Evolutionary conservation across 2,113 vertebrate genomes (phyloP).

Genomic region (Periophthalmus modestus): DNA sequence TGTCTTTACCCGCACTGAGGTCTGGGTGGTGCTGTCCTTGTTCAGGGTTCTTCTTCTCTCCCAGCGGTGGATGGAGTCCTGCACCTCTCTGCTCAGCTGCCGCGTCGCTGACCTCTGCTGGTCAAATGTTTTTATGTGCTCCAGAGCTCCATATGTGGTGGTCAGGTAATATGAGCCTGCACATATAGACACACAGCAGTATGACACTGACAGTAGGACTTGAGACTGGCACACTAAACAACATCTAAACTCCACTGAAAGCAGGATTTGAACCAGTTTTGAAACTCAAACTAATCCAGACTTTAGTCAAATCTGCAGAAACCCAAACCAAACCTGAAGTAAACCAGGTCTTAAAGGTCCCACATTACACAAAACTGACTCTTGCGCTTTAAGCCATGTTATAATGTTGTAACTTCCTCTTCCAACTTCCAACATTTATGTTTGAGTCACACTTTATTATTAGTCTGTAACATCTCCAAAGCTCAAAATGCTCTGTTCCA

Average conservation of each 20-base stretch:
- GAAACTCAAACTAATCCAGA: background rate
- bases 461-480: no score
- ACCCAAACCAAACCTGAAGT: background rate
- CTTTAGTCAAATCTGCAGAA: no score
- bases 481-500: no score
- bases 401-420: no score
- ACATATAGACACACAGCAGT: background rate
- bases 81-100: slow-evolving; percentile 91
- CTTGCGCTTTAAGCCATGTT: no score
- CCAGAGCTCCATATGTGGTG: slow-evolving; percentile 92
- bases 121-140: slow-evolving; percentile 94
- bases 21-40: slow-evolving; percentile 82
- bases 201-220: background rate
- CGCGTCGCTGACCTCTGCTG: slow-evolving; percentile 86
- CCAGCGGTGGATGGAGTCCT: slow-evolving; percentile 98
- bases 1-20: slow-evolving; percentile 84
- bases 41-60: slow-evolving; percentile 91
- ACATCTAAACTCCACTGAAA: background rate
- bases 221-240: background rate
- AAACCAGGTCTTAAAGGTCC: background rate
- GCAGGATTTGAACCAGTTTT: no score
- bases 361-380: no score
- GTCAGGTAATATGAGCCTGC: slow-evolving; percentile 96
- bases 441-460: no score
- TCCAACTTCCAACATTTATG: no score